Conservation (phyloP, 1,140 invertebrate genomes). For the Drosophila saltans region DNA sequence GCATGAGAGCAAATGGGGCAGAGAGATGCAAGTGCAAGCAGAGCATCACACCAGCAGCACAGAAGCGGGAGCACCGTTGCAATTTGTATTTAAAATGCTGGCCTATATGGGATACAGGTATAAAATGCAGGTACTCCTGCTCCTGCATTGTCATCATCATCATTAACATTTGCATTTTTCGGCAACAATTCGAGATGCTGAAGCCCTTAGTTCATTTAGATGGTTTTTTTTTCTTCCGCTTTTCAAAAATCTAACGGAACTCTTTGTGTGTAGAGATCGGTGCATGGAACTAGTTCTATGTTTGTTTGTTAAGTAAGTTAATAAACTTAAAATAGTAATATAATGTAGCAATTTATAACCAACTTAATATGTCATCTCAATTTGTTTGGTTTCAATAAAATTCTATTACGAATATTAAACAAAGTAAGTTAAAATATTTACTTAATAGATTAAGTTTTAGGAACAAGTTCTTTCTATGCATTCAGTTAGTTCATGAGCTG, state of each 20-base stretch:
- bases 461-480: neutral
- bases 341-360: no score
- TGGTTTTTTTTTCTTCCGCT: no score
- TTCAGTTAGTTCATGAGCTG: neutral
- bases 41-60: neutral
- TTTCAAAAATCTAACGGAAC: no score
- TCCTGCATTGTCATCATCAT: slow-evolving; percentile 55
- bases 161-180: slow-evolving; percentile 74
- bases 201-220: neutral
- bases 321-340: no score
- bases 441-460: neutral
- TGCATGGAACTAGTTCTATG: no score
- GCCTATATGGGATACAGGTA: slow-evolving; percentile 54
- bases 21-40: slow-evolving; percentile 20
- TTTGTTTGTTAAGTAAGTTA: no score
- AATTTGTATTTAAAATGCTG: slow-evolving; percentile 79
- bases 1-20: no score
- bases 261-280: no score
- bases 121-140: slow-evolving; percentile 6
- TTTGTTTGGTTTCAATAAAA: no score
- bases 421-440: no score
- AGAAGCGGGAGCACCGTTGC: slow-evolving; percentile 42
- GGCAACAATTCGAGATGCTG: slow-evolving; percentile 7
- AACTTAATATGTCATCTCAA: no score
- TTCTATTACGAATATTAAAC: no score